A percentile compares a stretch with the other conserved stretches of the same genome.
Evolutionary conservation across 2,113 vertebrate species (phyloP).

Genomic region (Apodemus speciosus): DNA sequence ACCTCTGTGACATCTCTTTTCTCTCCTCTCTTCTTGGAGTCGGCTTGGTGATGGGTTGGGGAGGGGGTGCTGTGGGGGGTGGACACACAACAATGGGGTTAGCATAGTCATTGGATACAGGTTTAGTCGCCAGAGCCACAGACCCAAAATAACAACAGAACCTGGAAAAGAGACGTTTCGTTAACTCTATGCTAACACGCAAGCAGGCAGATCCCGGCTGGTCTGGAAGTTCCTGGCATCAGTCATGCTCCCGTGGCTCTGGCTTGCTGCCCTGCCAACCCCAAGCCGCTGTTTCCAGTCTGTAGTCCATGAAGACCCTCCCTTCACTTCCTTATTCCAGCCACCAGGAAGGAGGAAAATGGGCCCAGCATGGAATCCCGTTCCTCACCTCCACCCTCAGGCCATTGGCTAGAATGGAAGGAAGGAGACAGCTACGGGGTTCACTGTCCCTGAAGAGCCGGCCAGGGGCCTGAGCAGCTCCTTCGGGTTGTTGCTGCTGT

Average conservation of each 20-base stretch:
- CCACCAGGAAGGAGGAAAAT: neutral
- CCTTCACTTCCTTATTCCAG: neutral
- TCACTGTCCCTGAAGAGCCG: neutral
- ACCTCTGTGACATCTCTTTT: neutral
- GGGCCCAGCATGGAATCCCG: neutral
- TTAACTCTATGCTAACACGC: too few species aligned
- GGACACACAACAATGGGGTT: neutral
- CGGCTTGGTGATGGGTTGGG: neutral
- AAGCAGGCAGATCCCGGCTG: neutral
- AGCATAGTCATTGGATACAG: neutral
- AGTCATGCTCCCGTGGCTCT: fast-evolving
- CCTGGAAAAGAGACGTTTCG: neutral
- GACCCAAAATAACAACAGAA: neutral
- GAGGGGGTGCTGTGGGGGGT: too few species aligned
- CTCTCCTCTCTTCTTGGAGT: neutral
- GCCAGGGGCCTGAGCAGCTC: neutral
- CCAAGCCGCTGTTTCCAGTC: neutral
- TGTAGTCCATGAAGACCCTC: neutral
- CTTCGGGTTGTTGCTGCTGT: neutral
- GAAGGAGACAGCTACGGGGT: neutral
- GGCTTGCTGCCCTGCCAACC: neutral
- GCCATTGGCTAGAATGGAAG: neutral
- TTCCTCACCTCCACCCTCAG: neutral
- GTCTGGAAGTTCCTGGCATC: neutral
- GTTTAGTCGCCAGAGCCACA: neutral